These are phyloP conservation scores for Platycnemis pennipes DNA, from an alignment of 2,888 invertebrate genomes.

Conservation along the genomic window DNA sequence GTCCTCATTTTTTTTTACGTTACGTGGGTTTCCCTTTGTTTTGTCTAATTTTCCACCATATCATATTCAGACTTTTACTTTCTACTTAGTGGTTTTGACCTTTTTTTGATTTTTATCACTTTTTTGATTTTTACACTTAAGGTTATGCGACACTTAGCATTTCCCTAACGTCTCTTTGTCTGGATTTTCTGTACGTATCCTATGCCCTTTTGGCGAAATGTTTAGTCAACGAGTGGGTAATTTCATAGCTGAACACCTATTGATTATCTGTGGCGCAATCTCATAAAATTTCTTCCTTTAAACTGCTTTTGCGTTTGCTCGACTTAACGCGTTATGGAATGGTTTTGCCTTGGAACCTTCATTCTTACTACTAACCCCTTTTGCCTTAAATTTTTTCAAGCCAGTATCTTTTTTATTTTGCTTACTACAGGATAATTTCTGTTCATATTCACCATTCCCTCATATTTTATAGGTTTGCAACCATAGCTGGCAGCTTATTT, in stretches of 20 bases:
- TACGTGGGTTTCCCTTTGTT: neutral
- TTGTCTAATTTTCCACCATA: neutral
- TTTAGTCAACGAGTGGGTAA: neutral
- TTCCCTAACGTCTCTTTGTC: neutral
- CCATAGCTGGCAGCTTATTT: too few species aligned
- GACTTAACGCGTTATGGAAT: constrained; percentile 41
- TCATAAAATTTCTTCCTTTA: neutral
- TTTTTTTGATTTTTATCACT: neutral
- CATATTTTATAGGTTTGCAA: too few species aligned
- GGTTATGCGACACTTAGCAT: neutral
- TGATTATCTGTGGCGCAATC: neutral
- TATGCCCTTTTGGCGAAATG: neutral
- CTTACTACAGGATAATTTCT: too few species aligned
- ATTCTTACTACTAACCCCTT: too few species aligned
- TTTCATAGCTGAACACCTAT: neutral
- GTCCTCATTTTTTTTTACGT: neutral
- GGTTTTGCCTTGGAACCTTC: too few species aligned
- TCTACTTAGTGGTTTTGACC: neutral
- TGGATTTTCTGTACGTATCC: too few species aligned
- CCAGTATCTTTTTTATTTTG: too few species aligned
- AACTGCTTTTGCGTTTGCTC: neutral
- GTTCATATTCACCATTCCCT: too few species aligned
- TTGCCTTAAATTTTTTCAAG: too few species aligned
- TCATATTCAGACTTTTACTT: too few species aligned
- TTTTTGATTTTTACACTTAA: neutral